Evolutionary conservation across 2,797 vertebrate species (phyloP).

Genomic region (Eulemur mongoz): DNA sequence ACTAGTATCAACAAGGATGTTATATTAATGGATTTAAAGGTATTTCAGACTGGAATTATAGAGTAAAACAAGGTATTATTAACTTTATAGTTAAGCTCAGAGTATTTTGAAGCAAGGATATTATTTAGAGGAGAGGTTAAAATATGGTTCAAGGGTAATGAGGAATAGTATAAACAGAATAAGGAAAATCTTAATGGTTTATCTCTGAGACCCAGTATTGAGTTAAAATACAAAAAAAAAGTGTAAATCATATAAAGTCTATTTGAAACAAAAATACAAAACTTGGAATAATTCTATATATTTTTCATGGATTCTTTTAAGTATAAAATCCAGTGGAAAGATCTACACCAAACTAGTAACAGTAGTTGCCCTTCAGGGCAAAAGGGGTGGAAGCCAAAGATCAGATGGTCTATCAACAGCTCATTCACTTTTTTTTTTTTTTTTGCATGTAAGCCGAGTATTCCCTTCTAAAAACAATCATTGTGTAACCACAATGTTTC

Average conservation of each 20-base stretch:
- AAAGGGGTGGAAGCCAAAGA: not conserved
- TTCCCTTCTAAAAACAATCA: conserved; percentile 8
- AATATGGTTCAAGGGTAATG: not conserved
- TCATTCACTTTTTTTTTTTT: not conserved
- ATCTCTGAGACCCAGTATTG: not conserved
- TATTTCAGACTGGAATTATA: not conserved
- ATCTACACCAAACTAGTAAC: not conserved
- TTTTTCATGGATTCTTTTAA: not conserved
- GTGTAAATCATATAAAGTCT: not conserved
- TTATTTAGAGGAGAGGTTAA: not conserved
- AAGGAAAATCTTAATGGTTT: not conserved
- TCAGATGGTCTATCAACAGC: not conserved
- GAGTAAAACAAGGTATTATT: not conserved
- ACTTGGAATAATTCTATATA: not conserved
- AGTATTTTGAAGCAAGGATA: not conserved
- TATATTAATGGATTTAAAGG: not conserved
- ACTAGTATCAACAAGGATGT: not conserved
- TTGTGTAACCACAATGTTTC: not conserved
- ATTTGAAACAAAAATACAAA: not conserved
- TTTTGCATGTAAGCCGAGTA: not conserved
- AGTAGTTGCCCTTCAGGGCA: not conserved
- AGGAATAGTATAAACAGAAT: not conserved
- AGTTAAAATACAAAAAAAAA: not conserved
- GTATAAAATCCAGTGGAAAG: not conserved
- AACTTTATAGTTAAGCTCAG: not conserved